Conservation (phyloP, 1,140 invertebrate species). For the Bombus turneri region DNA sequence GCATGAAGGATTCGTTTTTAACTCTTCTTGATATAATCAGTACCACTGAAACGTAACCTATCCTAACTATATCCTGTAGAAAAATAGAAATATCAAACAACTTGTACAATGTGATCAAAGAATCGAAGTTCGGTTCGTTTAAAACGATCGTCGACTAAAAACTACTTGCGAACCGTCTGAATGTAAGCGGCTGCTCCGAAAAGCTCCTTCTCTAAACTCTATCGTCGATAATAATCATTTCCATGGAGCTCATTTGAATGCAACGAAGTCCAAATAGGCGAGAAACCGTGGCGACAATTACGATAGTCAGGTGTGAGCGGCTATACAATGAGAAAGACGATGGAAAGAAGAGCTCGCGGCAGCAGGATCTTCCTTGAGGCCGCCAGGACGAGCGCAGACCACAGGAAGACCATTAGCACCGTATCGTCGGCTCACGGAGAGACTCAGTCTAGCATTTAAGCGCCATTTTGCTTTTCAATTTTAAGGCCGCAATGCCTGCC, state of each 20-base stretch:
- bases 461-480: constrained; percentile 58
- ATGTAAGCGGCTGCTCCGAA: neutral
- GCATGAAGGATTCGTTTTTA: neutral
- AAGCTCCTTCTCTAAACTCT: neutral
- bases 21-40: neutral
- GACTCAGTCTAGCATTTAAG: constrained; percentile 44
- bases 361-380: constrained; percentile 18
- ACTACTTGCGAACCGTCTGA: neutral
- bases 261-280: neutral
- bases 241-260: neutral
- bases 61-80: no score
- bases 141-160: neutral
- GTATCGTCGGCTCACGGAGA: constrained; percentile 23
- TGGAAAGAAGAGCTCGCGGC: constrained; percentile 4
- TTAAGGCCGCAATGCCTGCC: constrained; percentile 17
- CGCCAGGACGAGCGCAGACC: constrained; percentile 22
- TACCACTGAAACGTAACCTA: neutral
- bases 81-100: neutral
- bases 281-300: constrained; percentile 36
- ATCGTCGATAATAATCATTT: constrained; percentile 32
- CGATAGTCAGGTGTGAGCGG: constrained; percentile 7
- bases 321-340: constrained; percentile 24
- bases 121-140: neutral
- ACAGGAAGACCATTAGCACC: constrained; percentile 52
- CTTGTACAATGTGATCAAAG: neutral